Percentiles rank a stretch among this genome's conserved stretches.
These are phyloP conservation scores for Platyscapa corneri DNA, from an alignment of 1,140 invertebrate species.

Conservation along the genomic window DNA sequence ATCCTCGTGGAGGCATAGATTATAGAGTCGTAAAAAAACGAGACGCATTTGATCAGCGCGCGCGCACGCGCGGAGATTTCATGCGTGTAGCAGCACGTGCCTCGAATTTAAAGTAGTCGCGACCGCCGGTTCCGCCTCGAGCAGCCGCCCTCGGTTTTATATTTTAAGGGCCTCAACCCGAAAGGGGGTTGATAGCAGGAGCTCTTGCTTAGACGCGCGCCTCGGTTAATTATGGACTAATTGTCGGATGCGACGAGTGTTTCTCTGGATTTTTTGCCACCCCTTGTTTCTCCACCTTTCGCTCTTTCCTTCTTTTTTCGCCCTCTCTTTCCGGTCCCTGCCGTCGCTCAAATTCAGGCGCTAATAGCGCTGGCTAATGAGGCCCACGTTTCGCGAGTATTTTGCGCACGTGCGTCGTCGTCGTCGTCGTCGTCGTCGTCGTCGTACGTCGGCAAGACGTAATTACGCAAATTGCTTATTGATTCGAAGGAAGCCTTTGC, in stretches of 20 bases:
- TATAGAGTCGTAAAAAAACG: not conserved
- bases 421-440: too few species aligned
- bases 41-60: slow-evolving; percentile 13
- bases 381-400: slow-evolving; percentile 33
- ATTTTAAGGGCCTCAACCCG: not conserved
- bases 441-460: too few species aligned
- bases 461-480: too few species aligned
- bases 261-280: slow-evolving; percentile 14
- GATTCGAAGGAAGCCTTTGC: too few species aligned
- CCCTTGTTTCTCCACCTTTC: not conserved
- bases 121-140: not conserved
- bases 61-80: not conserved
- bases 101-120: slow-evolving; percentile 59
- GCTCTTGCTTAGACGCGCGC: slow-evolving; percentile 44
- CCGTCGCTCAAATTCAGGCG: not conserved
- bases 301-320: not conserved
- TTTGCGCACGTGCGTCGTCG: too few species aligned
- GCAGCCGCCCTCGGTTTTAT: slow-evolving; percentile 25
- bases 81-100: slow-evolving; percentile 51
- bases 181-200: slow-evolving; percentile 64
- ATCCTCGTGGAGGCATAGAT: too few species aligned
- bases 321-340: slow-evolving; percentile 29
- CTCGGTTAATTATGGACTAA: slow-evolving; percentile 69
- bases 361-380: slow-evolving; percentile 24
- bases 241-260: slow-evolving; percentile 59